Percentiles rank a stretch among this genome's conserved stretches.
These are phyloP conservation scores for Cyanoderma ruficeps DNA, from an alignment of 2,113 vertebrate species.

Conservation along the genomic window DNA sequence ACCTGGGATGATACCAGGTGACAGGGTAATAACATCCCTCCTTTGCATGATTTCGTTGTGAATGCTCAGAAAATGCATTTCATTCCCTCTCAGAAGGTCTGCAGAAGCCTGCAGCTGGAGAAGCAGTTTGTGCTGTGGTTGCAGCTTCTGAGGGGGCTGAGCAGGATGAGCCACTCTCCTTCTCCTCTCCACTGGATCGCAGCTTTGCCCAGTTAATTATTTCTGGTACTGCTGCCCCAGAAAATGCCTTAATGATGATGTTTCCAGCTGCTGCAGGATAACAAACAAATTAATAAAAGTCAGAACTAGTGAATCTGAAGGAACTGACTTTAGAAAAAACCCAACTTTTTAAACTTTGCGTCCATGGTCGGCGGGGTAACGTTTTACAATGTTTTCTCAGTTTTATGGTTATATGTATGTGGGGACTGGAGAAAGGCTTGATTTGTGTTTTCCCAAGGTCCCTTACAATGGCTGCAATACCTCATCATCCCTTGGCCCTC, in stretches of 20 bases:
- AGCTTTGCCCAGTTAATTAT: conserved; percentile 7
- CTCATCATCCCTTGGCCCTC: neutral
- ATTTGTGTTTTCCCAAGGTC: neutral
- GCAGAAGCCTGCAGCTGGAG: neutral
- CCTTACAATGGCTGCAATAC: neutral
- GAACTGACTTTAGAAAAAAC: neutral
- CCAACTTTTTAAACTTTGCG: neutral
- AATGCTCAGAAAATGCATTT: neutral
- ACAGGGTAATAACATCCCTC: neutral
- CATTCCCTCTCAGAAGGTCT: neutral
- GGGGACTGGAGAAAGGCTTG: neutral
- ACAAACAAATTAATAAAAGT: neutral
- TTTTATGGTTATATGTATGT: neutral
- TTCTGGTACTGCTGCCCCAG: neutral
- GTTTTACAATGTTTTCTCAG: neutral
- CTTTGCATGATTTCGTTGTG: neutral
- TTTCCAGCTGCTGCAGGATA: neutral
- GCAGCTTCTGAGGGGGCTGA: neutral
- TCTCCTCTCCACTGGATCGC: neutral
- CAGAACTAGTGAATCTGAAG: neutral
- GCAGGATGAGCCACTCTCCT: neutral
- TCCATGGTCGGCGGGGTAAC: accelerated
- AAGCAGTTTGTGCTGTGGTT: neutral
- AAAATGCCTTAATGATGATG: neutral
- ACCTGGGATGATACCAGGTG: neutral